phyloP scores from a whole-genome alignment of 2,888 invertebrate species.

The Labia minor region DNA sequence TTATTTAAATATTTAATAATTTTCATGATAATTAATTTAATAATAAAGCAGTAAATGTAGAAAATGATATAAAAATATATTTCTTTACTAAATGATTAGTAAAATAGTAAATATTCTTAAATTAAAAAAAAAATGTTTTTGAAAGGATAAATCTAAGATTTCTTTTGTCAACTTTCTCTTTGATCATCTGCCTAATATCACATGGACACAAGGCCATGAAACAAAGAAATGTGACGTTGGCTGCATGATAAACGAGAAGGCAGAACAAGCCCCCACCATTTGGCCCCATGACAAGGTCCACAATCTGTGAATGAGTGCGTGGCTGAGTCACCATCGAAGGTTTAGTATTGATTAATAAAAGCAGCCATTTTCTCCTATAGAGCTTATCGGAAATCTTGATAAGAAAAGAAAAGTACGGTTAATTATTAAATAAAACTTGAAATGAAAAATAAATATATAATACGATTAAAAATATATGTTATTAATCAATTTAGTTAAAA shows the following conservation, averaged over 20 bases:
- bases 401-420: neutral
- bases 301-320: neutral
- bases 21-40: too few species aligned
- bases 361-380: neutral
- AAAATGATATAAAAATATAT: too few species aligned
- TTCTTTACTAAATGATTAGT: too few species aligned
- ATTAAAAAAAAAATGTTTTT: too few species aligned
- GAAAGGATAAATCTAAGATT: too few species aligned
- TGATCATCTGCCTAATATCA: neutral
- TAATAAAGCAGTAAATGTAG: too few species aligned
- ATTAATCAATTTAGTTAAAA: neutral
- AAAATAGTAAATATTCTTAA: too few species aligned
- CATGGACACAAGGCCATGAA: neutral
- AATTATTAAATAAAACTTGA: neutral
- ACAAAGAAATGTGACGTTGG: neutral
- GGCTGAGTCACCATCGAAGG: neutral
- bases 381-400: neutral
- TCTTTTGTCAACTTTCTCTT: too few species aligned
- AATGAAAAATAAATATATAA: neutral
- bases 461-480: neutral
- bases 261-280: neutral
- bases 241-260: neutral
- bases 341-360: slow-evolving; percentile 7
- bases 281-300: neutral
- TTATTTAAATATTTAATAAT: too few species aligned